Percentiles rank a stretch among this genome's conserved stretches.
Conservation (phyloP, 2,113 vertebrate species). For the Silurus asotus region DNA sequence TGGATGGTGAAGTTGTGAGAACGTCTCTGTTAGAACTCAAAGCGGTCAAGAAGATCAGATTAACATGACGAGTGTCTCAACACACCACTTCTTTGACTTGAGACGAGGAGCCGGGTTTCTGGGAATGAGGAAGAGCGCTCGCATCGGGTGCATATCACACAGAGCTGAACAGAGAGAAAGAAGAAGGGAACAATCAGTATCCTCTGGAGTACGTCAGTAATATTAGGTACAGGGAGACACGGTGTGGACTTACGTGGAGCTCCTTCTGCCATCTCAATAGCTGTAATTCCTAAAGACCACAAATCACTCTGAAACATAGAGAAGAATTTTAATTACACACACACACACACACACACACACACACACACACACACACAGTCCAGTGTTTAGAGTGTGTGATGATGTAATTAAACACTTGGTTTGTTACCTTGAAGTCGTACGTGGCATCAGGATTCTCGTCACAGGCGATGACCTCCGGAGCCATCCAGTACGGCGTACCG, state of each 20-base stretch:
- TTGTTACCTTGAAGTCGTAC: constrained; percentile 92
- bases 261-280: constrained; percentile 98
- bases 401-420: constrained; percentile 5
- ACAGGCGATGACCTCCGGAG: constrained; percentile 95
- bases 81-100: constrained; percentile 98
- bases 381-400: constrained; percentile 6
- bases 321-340: constrained; percentile 6
- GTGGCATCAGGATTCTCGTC: constrained; percentile 99
- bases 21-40: not conserved
- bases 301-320: constrained; percentile 86
- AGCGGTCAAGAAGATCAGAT: not conserved
- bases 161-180: constrained; percentile 78
- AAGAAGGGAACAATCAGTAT: not conserved
- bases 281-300: constrained; percentile 97
- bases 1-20: not conserved
- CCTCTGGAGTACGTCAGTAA: no score
- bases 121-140: constrained; percentile 97
- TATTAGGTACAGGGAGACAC: not conserved
- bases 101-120: constrained; percentile 94
- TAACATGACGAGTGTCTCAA: not conserved
- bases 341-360: not conserved
- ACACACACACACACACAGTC: constrained; percentile 5
- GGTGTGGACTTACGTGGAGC: constrained; percentile 88
- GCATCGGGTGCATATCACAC: constrained; percentile 99
- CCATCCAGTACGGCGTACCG: constrained; percentile 99